Base-by-base conservation (phyloP, 2,797 vertebrate genomes). In the Cryptoblepharus egeriae region DNA sequence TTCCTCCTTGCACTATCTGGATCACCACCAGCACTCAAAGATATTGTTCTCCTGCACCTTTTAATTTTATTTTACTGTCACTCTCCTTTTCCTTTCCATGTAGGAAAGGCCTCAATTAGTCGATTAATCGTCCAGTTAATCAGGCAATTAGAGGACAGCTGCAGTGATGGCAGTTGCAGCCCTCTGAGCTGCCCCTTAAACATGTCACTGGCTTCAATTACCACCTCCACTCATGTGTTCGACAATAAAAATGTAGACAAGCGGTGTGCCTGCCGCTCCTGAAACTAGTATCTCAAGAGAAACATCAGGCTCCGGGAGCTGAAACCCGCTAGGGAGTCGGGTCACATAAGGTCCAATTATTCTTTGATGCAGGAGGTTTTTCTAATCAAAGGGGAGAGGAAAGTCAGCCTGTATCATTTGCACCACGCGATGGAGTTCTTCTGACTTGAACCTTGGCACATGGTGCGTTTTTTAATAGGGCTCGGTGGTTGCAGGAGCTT, bases 71-170 rank as follows among this genome's bases (percentile, higher is more conserved):
- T 61, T 63, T 39, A 12, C 55, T 2, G 89, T 85, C 80, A 87
- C 82, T 77, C 91, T 89, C 93, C 94, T 93, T 94, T 93, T 87
- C 92, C 94, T 94, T 93, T 85, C 78, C 80, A 90, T 85, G 89
- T 89, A 92, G 93, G 90, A 85, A 76, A 88, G 92, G 92, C 92
- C 92, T 90, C 93, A 94, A 95, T 95, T 94, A 95, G 94, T 93
- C 79, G 75, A 93, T 94, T 94, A 96, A 95, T 94, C 91, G 90
- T 91, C 92, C 93, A 94, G 95, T 92, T 95, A 95, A 94, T 94
- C 94, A 93, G 93, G 93, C 93, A 95, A 94, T 95, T 94, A 96
- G 91, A 89, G 90, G 90, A 90, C 93, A 95, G 95, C 95, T 95
- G 93, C 93, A 80, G 83, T 75, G 77, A 90, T 92, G 92, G 92